A percentile compares a stretch with the other conserved stretches of the same genome.
These are phyloP conservation scores for Varanus komodoensis DNA, from an alignment of 2,113 vertebrate species.

Conservation along the genomic window DNA sequence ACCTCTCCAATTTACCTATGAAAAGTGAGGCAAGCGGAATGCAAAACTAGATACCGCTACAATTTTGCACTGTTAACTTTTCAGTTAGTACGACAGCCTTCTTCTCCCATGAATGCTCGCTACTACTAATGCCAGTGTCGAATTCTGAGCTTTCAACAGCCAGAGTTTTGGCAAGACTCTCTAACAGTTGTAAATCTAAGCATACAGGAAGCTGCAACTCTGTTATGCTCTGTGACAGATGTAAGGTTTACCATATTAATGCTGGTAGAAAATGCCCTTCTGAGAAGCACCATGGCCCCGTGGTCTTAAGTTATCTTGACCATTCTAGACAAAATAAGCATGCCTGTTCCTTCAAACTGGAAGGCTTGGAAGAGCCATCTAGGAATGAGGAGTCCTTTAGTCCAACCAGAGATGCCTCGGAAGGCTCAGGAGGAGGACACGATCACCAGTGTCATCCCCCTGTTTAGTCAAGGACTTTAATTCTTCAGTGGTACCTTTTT, in stretches of 20 bases:
- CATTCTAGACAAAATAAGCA: not conserved
- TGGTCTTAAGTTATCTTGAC: not conserved
- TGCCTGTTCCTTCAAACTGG: not conserved
- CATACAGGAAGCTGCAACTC: slow-evolving; percentile 19
- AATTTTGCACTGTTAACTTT: slow-evolving; percentile 21
- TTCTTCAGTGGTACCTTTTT: not conserved
- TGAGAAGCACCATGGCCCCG: not conserved
- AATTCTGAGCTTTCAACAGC: slow-evolving; percentile 43
- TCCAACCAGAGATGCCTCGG: not conserved
- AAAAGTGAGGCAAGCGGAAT: not conserved
- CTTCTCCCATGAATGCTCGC: slow-evolving; percentile 1
- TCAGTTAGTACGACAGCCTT: not conserved
- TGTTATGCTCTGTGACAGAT: not conserved
- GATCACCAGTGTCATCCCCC: not conserved
- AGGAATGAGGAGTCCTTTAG: not conserved
- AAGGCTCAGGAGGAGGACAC: no score
- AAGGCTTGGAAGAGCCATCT: not conserved
- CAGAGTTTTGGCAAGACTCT: slow-evolving; percentile 39
- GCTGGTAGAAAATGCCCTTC: slow-evolving; percentile 29
- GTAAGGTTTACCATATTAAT: slow-evolving; percentile 23
- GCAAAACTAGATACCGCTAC: slow-evolving; percentile 50
- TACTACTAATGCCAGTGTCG: slow-evolving; percentile 47
- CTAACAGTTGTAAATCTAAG: slow-evolving; percentile 38
- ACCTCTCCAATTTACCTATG: not conserved
- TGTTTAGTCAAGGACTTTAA: not conserved